Percentiles rank a stretch among this genome's conserved stretches.
Conservation (phyloP, 1,140 invertebrate species). For the Hetaerina americana region DNA sequence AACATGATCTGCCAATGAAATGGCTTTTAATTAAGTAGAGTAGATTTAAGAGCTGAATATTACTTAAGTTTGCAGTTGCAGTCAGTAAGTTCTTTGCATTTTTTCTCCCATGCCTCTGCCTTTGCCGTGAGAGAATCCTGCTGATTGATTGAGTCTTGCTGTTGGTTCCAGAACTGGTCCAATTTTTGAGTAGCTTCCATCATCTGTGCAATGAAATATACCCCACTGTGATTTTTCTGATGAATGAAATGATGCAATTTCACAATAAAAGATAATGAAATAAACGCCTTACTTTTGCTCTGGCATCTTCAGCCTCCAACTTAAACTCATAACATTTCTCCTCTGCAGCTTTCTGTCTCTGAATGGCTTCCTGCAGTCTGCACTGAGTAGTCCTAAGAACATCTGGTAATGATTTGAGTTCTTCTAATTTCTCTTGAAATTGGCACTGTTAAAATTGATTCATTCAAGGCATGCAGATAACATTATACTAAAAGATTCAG, state of each 20-base stretch:
- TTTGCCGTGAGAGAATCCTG: not conserved
- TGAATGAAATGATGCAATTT: not conserved
- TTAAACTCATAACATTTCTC: not conserved
- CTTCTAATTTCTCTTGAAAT: conserved; percentile 62
- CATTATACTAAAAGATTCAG: no score
- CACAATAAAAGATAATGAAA: not conserved
- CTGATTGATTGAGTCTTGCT: not conserved
- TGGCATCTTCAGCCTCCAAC: not conserved
- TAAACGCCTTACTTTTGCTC: not conserved
- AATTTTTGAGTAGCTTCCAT: not conserved
- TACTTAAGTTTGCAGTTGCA: not conserved
- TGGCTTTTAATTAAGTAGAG: no score
- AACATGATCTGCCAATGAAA: no score
- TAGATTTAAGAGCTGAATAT: no score
- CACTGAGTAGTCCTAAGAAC: conserved; percentile 56
- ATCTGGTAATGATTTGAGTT: conserved; percentile 55
- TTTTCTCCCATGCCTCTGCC: not conserved
- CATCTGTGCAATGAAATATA: not conserved
- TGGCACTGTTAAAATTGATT: conserved; percentile 26
- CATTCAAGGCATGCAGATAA: no score
- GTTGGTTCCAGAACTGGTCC: not conserved
- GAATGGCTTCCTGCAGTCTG: conserved; percentile 45
- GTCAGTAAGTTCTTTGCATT: not conserved
- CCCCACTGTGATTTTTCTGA: no score
- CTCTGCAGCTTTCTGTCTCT: not conserved